Base-by-base conservation (phyloP, 2,888 invertebrate species). In the Synergus japonicus region DNA sequence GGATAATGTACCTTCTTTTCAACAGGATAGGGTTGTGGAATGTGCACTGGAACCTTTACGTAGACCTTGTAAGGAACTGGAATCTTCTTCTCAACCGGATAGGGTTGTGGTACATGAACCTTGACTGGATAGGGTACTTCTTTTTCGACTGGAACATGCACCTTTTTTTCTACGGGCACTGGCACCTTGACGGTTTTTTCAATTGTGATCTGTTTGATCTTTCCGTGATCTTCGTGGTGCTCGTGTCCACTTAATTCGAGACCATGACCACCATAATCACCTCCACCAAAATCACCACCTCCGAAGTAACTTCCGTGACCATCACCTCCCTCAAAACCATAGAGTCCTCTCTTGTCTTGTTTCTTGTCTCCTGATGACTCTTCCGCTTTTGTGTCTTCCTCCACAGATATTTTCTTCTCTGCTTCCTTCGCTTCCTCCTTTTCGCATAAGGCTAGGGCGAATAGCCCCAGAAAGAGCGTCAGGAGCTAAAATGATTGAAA, bases 271-370 rank as follows among this genome's bases (percentile, higher is more conserved):
- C 85, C 86, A 44, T 79, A 83, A 7, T 83, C 84, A 15, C 79
- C 78, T 18, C 81, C 79, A 18, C 87, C 84, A 22, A 83, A 81
- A 10, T 76, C 78, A 12, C 79, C 79, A 1, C 83, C 82, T 22
- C 83, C 81, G 60, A 43, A 79, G 79, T 65, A 82, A 73, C 76
- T 41, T 69, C 76, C 78, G 8, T 85, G 84, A 37, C 78, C 85
- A 44, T 82, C 79, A 41, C 87, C 87, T 37, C 92, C 91, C 78
- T 91, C 92, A 73, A 90, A 85, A 79, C 93, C 93, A 87, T 94
- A 94, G 79, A 96, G 92, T 79, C 96, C 96, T 88, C 96, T 94
- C 91, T 96, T 96, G 85, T 96, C 96, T 90, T 96, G 95, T 86
- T 96, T 95, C 90, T 96, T 96, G 83, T 95, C 95, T 78, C 92